phyloP scores from a whole-genome alignment of 2,113 vertebrate species.

The Entelurus aequoreus region DNA sequence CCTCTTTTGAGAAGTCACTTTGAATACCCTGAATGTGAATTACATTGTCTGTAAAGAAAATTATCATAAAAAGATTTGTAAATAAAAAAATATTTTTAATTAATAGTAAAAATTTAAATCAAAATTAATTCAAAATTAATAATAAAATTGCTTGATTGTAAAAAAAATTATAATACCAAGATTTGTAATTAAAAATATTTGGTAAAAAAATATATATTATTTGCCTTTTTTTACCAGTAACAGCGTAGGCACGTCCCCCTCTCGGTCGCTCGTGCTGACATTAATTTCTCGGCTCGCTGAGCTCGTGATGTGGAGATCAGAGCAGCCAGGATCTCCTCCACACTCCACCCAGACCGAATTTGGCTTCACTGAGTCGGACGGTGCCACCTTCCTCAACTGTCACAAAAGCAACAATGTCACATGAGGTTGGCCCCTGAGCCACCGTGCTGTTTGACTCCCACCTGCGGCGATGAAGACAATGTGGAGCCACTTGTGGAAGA shows the following conservation, averaged over 20 bases:
- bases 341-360: conserved; percentile 66
- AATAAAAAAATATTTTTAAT: too few species aligned
- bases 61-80: too few species aligned
- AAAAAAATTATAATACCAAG: too few species aligned
- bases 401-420: not conserved
- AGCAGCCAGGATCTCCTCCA: conserved; percentile 45
- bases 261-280: conserved; percentile 5
- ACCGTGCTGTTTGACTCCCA: conserved; percentile 21
- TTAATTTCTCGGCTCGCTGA: conserved; percentile 11
- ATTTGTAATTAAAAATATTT: too few species aligned
- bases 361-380: conserved; percentile 21
- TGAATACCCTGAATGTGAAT: too few species aligned
- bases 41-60: too few species aligned
- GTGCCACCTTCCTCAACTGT: not conserved
- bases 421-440: too few species aligned
- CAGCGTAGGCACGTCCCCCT: conserved; percentile 24
- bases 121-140: too few species aligned
- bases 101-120: too few species aligned
- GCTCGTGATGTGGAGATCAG: conserved; percentile 23
- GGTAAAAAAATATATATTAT: not conserved
- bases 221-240: conserved; percentile 42
- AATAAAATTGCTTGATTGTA: too few species aligned
- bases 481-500: conserved; percentile 5
- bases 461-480: conserved; percentile 4
- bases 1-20: too few species aligned